Evolutionary conservation across 2,113 vertebrate species (phyloP), one percentile per base, ranked within the genome.

Genomic region (Xenus cinereus): DNA sequence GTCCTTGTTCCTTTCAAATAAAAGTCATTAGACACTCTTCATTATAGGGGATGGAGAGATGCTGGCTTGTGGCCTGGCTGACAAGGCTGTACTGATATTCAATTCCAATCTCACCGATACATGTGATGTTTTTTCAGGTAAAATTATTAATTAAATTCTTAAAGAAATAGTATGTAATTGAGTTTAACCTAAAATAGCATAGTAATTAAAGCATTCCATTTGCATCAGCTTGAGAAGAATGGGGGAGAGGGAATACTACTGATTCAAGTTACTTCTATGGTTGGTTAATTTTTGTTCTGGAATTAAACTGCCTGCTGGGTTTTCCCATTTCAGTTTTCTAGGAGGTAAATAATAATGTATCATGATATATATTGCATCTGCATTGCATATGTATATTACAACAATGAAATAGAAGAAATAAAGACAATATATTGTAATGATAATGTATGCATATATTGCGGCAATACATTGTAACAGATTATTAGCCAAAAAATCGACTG

Each of bases 41-140:
- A 85, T 82, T 74, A 50, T 71, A 99, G 99, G 98, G 35, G 98
- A 99, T 84, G 99, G 99, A 90, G 98, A 97, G 77, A 95, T 97
- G 77, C 96, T 99, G 93, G 98, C 99, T 95, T 99, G 99, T 59
- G 98, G 99, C 95, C 96, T 98, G 86, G 98, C 98, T 94, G 98
- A 99, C 97, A 98, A 92, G 89, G 97, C 98, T 30, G 88, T 98
- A 30, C 95, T 99, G 68, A 74, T 98, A 95, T 98, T 99, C 88
- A 97, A 59, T 75, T 98, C 98, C 33, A 97, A 94, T 41, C 98
- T 99, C 14, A 93, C 88, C 12, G 92, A 98, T 56, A 93, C 64
- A 5, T 98, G 96, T 67, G 94, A 96, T 89, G 97, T 98, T 87
- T 98, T 98, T 95, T 96, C 98, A 98, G 99, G 99, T 99, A 98